Evolutionary conservation across 2,113 vertebrate genomes (phyloP).

Genomic region (Hepsetus odoe): DNA sequence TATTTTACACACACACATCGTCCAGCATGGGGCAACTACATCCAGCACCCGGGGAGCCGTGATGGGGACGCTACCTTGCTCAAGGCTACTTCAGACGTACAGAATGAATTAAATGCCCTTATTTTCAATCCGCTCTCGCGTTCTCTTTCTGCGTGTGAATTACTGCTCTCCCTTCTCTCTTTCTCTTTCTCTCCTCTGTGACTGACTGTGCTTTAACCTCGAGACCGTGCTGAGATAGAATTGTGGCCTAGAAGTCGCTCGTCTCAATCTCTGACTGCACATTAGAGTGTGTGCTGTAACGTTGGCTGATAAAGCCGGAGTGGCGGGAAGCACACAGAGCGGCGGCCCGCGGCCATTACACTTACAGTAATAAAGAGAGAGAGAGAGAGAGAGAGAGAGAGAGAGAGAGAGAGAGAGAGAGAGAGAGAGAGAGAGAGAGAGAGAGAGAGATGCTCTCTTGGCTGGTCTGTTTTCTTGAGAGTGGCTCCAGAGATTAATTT

Average conservation of each 20-base stretch:
- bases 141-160: not conserved
- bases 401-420: conserved; percentile 40
- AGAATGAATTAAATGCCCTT: conserved; percentile 30
- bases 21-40: too few relatives aligned
- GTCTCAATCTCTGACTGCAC: conserved; percentile 58
- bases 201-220: conserved; percentile 61
- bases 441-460: conserved; percentile 43
- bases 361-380: conserved; percentile 44
- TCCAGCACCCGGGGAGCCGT: too few relatives aligned
- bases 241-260: conserved; percentile 55
- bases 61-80: too few relatives aligned
- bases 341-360: conserved; percentile 39
- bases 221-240: conserved; percentile 54
- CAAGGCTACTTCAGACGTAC: too few relatives aligned
- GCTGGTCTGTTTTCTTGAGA: conserved; percentile 26
- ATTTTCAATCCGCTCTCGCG: conserved; percentile 22
- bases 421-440: conserved; percentile 45
- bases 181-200: conserved; percentile 45
- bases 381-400: conserved; percentile 40
- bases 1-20: too few relatives aligned
- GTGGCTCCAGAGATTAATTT: not conserved
- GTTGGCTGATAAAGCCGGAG: conserved; percentile 60
- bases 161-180: not conserved
- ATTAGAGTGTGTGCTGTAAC: conserved; percentile 64
- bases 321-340: not conserved